Base-by-base conservation (phyloP, 2,113 vertebrate genomes). In the Stegostoma tigrinum region DNA sequence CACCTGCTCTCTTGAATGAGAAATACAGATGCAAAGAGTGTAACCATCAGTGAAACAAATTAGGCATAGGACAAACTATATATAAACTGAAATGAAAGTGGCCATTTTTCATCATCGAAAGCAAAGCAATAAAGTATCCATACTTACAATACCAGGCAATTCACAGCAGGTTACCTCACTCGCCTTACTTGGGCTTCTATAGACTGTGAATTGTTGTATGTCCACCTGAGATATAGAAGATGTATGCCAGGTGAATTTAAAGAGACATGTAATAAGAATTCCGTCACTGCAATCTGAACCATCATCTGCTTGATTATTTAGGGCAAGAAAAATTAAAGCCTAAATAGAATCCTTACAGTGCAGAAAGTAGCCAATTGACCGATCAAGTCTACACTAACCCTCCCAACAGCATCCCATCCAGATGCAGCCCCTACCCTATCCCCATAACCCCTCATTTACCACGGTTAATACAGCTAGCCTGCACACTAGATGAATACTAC, bases 131-230 rank as follows among this genome's bases (percentile, higher is more conserved):
- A 30, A 72, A 34, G 27, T 68, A 70, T 21, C 34, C 23, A 30
- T 95, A 83, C 78, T 97, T 93, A 95, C 95, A 80, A 86, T 2
- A 45, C 95, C 95, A 48, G 96, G n/a, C 75, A 96, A 21, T 96
- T 96, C 96, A 96, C 42, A 96, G n/a, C 91, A 96, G 5, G 30
- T 95, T 96, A 96, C 86, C 30, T 96, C 72, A 70, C 30, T 93
- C 95, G 96, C 83, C 4, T 6, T 5, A 1, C 48, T 96, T 34
- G 34, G 17, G 70, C 96, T 68, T 55, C 45, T 5, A 10, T 86
- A 95, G 93, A 96, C 14, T 48, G 96, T 75, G 96, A 96, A 90
- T 55, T 96, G 64, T 72, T 96, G 96, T 86, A 96, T 15, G 27
- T 85, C 95, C 95, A 96, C 55, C 96, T 96, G 19, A 0, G 15